Evolutionary conservation across 35 echinoderm and acorn worm genomes (phyloP), one percentile per base, ranked within the genome.

Genomic region (Lytechinus pictus): DNA sequence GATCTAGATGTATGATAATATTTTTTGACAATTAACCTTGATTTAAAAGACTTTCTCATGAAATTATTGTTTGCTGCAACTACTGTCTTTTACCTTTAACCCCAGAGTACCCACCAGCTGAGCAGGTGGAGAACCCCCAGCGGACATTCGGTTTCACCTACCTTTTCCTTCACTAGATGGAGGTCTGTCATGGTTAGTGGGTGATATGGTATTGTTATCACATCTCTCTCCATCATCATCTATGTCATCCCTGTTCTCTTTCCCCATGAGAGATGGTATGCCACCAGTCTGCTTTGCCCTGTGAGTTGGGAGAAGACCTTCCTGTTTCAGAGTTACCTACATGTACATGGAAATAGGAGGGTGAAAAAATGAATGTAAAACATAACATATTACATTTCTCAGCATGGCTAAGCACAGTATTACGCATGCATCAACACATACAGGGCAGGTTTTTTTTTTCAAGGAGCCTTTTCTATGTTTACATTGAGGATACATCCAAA

Each of bases 251-350:
- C 29, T 33, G 24, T 3, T 90, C 8, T 90, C 88, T 52, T 44
- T 52, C 10, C 16, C 88, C 10, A 44, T 14, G 5, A 90, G 88
- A 90, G 28, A 54, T 3, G 92, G 54, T 57, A 27, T 55, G n/a
- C 57, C 55, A 93, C 92, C 92, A 93, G 92, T 93, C 92, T 93
- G 53, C 54, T 57, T 54, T 21, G 54, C 52, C 92, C n/a, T 93
- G 92, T 57, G 57, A n/a, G n/a, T 54, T 27, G 29, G 54, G 5
- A 93, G 92, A 5, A 93, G 55, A 24, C 92, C 92, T 54, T 93
- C 92, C 53, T 93, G 92, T 93, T 54, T 93, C 52, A 93, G 52
- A n/a, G 92, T 93, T n/a, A 54, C 92, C 92, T 93, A 90, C 29
- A 10, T 88, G 10, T 12, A 9, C 9, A 28, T 12, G 19, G 86